phyloP scores from a whole-genome alignment of 2,113 vertebrate species.

The Seriola dumerili region DNA sequence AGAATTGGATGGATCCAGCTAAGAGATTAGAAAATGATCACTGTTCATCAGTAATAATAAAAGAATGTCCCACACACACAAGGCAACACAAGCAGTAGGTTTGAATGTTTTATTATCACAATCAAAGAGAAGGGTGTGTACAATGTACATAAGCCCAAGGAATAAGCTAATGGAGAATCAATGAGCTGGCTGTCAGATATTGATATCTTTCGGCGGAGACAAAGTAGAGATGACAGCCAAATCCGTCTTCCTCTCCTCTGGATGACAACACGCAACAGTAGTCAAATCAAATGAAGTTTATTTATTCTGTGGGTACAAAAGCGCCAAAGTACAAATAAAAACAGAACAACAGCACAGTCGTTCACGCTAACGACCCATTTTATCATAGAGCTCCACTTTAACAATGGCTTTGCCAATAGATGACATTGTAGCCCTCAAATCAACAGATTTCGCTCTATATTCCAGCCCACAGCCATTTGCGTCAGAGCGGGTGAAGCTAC shows the following conservation, averaged over 20 bases:
- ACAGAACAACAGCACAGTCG: neutral
- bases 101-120: conserved; percentile 72
- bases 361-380: conserved; percentile 61
- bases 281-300: conserved; percentile 53
- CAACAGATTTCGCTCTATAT: conserved; percentile 12
- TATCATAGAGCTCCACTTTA: conserved; percentile 82
- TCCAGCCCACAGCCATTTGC: conserved; percentile 61
- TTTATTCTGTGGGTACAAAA: conserved; percentile 49
- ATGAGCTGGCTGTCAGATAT: conserved; percentile 72
- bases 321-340: conserved; percentile 20
- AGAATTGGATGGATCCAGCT: conserved; percentile 61
- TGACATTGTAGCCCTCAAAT: conserved; percentile 83
- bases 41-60: conserved; percentile 71
- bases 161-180: conserved; percentile 70
- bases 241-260: conserved; percentile 56
- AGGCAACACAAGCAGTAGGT: conserved; percentile 34
- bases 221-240: conserved; percentile 65
- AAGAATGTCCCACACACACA: conserved; percentile 50
- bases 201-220: conserved; percentile 62
- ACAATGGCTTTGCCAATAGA: conserved; percentile 77
- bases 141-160: conserved; percentile 44
- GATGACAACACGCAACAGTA: conserved; percentile 30
- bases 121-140: conserved; percentile 53
- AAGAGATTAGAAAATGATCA: conserved; percentile 72
- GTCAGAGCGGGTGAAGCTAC: conserved; percentile 56